Evolutionary conservation across 2,113 vertebrate species (phyloP), one percentile per base, ranked within the genome.

Genomic region (Platysteira castanea): DNA sequence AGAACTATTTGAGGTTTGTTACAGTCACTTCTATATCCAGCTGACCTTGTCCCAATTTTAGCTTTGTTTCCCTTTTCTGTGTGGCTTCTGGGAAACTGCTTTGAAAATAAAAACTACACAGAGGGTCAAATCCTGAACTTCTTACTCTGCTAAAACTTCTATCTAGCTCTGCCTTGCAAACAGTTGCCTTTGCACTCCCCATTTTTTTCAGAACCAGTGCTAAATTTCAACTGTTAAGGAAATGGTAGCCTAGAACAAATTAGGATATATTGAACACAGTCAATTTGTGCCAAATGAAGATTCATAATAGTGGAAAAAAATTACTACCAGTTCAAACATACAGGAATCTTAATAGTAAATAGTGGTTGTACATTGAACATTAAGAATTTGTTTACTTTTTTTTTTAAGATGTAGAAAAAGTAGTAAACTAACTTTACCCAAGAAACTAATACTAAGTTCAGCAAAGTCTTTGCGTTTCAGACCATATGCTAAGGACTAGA

Each of bases 41-140:
- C 63, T 96, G 94, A 96, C 96, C 93, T 97, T 95, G 91, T 92
- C 80, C 93, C 93, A 92, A 74, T 95, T 97, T 96, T 95, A 97
- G 91, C 75, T 97, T 94, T 93, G 90, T 94, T 96, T 96, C 90
- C 69, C 67, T 89, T 95, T 95, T 84, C 89, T 96, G 8, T 89
- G 50, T 59, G 74, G 56, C 85, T 97, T 94, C 89, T 87, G 92
- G 95, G 84, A 96, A 95, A 50, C 56, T 10, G 59, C 73, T 91
- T 80, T 87, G 85, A 93, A 96, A 94, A 95, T 68, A 95, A 96
- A 82, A 90, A 74, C 50, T 28, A 68, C 79, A 69, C 64, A 46
- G 53, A 92, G 73, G 10, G 67, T 87, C 53, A 96, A 90, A 94
- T 96, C 37, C 68, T 87, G 57, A 88, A 87, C 81, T 84, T 93